Conservation (phyloP, 2,797 vertebrate genomes). For the Phoeniculus purpureus region DNA sequence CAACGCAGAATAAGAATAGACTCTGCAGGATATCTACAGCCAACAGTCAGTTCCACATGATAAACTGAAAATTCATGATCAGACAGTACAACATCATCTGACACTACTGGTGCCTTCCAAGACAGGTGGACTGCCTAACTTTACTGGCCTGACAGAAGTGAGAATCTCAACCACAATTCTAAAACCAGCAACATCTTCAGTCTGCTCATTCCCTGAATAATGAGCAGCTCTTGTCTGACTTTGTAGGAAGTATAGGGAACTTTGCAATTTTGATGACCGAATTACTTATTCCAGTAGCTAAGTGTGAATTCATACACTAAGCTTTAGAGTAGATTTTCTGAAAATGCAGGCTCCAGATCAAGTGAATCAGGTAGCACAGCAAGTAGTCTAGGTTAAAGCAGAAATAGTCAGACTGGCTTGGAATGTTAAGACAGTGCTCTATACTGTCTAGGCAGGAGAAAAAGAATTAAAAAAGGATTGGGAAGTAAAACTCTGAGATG, state of each 20-base stretch:
- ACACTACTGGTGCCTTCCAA: not conserved
- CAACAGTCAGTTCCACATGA: not conserved
- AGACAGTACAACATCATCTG: not conserved
- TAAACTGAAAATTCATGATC: not conserved
- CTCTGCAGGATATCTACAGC: not conserved
- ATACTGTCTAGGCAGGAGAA: fast-evolving
- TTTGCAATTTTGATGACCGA: not conserved
- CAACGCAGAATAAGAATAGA: not conserved
- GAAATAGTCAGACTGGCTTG: not conserved
- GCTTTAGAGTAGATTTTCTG: not conserved
- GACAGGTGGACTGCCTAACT: not conserved
- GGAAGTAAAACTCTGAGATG: not conserved
- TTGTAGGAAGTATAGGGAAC: not conserved
- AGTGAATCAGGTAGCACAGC: not conserved
- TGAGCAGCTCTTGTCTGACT: not conserved
- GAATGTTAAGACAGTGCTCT: not conserved
- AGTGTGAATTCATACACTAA: not conserved
- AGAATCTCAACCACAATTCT: not conserved
- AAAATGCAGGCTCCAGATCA: not conserved
- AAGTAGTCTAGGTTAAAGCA: not conserved
- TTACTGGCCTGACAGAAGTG: fast-evolving
- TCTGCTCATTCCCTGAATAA: not conserved
- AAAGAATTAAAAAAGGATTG: not conserved
- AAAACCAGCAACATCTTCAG: not conserved
- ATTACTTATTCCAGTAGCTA: not conserved